These are phyloP conservation scores for Syncerus caffer DNA, from an alignment of 2,797 vertebrate species.

Conservation along the genomic window DNA sequence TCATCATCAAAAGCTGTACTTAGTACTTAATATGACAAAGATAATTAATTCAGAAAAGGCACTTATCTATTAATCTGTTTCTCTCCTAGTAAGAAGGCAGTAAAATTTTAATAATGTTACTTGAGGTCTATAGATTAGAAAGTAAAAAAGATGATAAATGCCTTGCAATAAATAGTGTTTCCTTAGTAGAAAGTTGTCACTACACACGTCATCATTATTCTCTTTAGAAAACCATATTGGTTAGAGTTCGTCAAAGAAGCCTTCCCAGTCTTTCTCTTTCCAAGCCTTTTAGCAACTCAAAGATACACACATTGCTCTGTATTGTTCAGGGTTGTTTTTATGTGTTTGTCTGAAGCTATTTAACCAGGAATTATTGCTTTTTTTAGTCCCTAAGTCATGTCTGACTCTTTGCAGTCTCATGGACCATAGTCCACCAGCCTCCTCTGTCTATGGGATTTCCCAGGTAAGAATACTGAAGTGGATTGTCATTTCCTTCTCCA, in stretches of 20 bases:
- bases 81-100: neutral
- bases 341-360: neutral
- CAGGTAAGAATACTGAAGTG: neutral
- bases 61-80: neutral
- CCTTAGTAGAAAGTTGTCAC: neutral
- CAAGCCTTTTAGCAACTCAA: neutral
- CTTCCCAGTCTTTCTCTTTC: neutral
- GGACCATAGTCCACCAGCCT: neutral
- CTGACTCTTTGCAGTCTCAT: neutral
- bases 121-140: neutral
- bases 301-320: neutral
- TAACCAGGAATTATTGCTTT: neutral
- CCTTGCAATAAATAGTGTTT: constrained; percentile 9
- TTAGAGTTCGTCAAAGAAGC: neutral
- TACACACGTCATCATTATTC: neutral
- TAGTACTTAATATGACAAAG: neutral
- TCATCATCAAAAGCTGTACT: neutral
- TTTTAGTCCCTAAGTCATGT: neutral
- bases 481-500: neutral
- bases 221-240: neutral
- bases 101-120: constrained; percentile 33
- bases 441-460: neutral
- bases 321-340: neutral
- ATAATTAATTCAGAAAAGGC: constrained; percentile 42
- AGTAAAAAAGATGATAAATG: neutral